These are phyloP conservation scores for Vanessa tameamea DNA, from an alignment of 1,140 invertebrate genomes.

Conservation along the genomic window DNA sequence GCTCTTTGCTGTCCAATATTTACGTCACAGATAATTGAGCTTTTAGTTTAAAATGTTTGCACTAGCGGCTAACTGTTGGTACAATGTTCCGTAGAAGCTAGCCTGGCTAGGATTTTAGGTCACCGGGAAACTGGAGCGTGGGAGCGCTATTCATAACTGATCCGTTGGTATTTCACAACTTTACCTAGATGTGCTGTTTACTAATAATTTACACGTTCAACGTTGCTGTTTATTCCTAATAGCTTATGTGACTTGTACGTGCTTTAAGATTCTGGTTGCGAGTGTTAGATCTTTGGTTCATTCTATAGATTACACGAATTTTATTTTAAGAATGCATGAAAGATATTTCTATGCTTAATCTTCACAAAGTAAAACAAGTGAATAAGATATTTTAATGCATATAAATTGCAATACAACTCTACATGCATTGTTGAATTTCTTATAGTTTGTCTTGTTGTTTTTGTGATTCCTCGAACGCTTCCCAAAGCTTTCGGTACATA, in stretches of 20 bases:
- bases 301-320: background rate
- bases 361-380: too few species aligned
- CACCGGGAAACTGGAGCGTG: conserved; percentile 37
- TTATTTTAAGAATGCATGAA: too few species aligned
- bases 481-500: too few species aligned
- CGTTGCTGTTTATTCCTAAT: background rate
- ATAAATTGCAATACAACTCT: too few species aligned
- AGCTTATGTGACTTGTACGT: background rate
- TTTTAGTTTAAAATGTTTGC: conserved; percentile 23
- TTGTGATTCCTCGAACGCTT: too few species aligned
- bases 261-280: background rate
- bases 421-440: too few species aligned
- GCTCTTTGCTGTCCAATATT: conserved; percentile 3
- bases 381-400: too few species aligned
- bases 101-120: conserved; percentile 33
- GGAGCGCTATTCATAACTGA: conserved; percentile 30
- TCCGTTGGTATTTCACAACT: conserved; percentile 18
- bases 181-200: conserved; percentile 21
- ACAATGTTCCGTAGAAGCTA: conserved; percentile 5
- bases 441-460: too few species aligned
- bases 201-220: conserved; percentile 17
- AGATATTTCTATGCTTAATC: too few species aligned
- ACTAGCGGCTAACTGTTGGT: conserved; percentile 4
- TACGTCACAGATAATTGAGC: conserved; percentile 11
- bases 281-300: background rate